A percentile compares a stretch with the other conserved stretches of the same genome.
Evolutionary conservation across 2,113 vertebrate genomes (phyloP).

Genomic region (Varanus komodoensis): DNA sequence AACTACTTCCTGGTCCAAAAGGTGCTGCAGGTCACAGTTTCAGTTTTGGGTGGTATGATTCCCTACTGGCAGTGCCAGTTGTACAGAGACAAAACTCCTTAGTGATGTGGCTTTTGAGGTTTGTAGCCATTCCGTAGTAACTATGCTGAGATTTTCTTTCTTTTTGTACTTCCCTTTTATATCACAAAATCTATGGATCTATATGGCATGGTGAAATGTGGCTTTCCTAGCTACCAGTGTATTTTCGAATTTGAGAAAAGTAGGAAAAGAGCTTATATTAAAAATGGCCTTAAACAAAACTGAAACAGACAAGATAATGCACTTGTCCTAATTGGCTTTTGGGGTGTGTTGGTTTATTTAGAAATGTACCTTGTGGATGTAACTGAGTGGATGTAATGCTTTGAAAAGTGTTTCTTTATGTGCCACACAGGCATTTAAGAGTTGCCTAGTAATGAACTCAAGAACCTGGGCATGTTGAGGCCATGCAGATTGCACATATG

Average conservation of each 20-base stretch:
- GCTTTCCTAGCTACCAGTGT: conserved; percentile 28
- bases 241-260: background rate
- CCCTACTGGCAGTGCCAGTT: background rate
- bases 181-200: background rate
- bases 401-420: accelerated
- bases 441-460: background rate
- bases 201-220: background rate
- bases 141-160: background rate
- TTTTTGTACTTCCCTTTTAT: background rate
- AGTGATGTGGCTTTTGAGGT: background rate
- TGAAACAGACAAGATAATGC: background rate
- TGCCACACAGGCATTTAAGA: conserved; percentile 22
- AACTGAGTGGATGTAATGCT: conserved; percentile 6
- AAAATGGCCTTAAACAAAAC: conserved; percentile 33
- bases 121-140: background rate
- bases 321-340: conserved; percentile 43
- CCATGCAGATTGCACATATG: background rate
- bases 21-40: background rate
- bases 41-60: background rate
- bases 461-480: conserved; percentile 46
- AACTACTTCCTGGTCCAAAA: background rate
- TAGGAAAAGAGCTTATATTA: conserved; percentile 25
- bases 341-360: background rate
- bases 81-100: background rate
- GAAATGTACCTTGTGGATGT: conserved; percentile 33